These are phyloP conservation scores for Atrina japonica DNA, from an alignment of 2,888 invertebrate species.

Conservation along the genomic window DNA sequence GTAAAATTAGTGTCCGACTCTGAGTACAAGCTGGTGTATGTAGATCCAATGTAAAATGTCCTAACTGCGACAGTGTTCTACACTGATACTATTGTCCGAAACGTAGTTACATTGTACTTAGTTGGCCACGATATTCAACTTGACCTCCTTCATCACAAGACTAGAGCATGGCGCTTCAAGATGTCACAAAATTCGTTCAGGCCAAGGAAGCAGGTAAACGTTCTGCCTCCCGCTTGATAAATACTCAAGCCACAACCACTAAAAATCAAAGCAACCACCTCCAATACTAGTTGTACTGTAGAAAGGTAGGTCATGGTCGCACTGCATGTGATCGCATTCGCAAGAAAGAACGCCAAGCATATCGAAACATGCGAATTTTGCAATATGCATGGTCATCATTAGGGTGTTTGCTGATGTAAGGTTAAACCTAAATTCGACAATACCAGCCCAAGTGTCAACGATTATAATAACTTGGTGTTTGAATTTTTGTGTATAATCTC, in stretches of 20 bases:
- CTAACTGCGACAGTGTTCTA: constrained; percentile 38
- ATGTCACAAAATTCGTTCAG: constrained; percentile 44
- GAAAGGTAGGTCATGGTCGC: constrained; percentile 54
- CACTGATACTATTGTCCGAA: constrained; percentile 47
- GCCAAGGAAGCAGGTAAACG: constrained; percentile 53
- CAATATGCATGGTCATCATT: constrained; percentile 44
- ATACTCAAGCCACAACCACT: background rate
- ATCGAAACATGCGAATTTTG: constrained; percentile 51
- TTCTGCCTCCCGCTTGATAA: constrained; percentile 40
- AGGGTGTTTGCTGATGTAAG: constrained; percentile 49
- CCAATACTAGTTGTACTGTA: constrained; percentile 61
- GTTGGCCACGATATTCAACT: constrained; percentile 49
- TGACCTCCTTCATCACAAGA: constrained; percentile 48
- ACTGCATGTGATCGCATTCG: constrained; percentile 34
- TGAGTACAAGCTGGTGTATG: constrained; percentile 56
- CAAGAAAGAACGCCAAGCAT: constrained; percentile 50
- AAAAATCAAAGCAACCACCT: constrained; percentile 21
- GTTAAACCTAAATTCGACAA: constrained; percentile 19
- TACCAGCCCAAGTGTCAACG: background rate
- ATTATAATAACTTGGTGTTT: constrained; percentile 40
- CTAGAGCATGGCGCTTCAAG: constrained; percentile 47
- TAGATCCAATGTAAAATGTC: constrained; percentile 44
- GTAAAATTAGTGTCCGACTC: constrained; percentile 51
- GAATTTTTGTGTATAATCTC: constrained; percentile 38
- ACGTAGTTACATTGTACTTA: constrained; percentile 40